These are phyloP conservation scores for Temnothorax curvispinosus DNA, from an alignment of 1,140 invertebrate species.

Conservation along the genomic window DNA sequence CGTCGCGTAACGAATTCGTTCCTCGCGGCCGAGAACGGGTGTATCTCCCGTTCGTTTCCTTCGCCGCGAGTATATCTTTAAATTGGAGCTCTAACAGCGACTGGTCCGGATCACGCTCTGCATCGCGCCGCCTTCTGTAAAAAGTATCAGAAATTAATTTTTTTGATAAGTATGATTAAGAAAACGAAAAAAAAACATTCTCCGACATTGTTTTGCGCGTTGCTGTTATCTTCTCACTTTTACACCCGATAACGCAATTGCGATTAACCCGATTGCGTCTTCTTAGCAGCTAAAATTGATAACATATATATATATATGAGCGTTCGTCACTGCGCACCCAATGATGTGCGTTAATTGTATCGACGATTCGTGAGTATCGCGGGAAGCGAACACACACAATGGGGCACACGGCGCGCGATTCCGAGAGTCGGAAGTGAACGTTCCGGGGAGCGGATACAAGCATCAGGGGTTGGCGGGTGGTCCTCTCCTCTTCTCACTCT, in stretches of 20 bases:
- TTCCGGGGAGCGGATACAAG: slow-evolving; percentile 79
- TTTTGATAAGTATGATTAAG: background rate
- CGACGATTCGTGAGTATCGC: slow-evolving; percentile 31
- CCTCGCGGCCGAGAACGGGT: slow-evolving; percentile 12
- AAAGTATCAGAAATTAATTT: background rate
- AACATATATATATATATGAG: background rate
- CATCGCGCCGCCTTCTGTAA: background rate
- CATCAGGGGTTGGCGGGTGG: slow-evolving; percentile 81
- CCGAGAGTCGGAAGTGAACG: slow-evolving; percentile 72
- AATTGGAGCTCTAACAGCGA: background rate
- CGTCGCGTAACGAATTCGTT: slow-evolving; percentile 46
- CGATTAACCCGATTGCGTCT: background rate
- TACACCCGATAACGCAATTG: no score
- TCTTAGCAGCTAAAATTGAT: background rate
- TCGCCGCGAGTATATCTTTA: background rate
- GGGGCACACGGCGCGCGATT: slow-evolving; percentile 35
- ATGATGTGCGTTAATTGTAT: slow-evolving; percentile 46
- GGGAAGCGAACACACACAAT: background rate
- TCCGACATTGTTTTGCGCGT: background rate
- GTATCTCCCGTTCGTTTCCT: background rate
- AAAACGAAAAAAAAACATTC: background rate
- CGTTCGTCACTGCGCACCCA: background rate
- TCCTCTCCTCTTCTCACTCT: slow-evolving; percentile 59
- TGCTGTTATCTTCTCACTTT: background rate
- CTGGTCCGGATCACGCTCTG: background rate